A percentile compares a stretch with the other conserved stretches of the same genome.
Conservation (phyloP, 2,113 vertebrate genomes). For the Scolopax mira region DNA sequence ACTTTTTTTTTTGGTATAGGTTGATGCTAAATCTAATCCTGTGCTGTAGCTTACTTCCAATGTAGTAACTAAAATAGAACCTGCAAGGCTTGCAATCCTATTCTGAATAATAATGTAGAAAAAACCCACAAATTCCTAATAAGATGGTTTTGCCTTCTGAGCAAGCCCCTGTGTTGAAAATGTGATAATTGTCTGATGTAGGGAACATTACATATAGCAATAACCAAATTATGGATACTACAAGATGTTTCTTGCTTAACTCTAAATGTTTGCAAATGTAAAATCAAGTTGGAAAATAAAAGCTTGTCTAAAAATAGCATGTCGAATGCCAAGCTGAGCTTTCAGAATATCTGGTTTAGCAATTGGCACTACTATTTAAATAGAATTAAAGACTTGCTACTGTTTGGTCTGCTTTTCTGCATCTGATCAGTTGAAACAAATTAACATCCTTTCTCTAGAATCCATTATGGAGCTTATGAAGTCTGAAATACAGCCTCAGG, state of each 20-base stretch:
- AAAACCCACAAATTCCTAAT: background rate
- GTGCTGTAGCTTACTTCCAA: background rate
- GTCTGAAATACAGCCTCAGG: slow-evolving; percentile 79
- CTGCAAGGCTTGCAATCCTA: background rate
- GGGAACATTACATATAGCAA: background rate
- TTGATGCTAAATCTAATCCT: background rate
- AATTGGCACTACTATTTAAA: background rate
- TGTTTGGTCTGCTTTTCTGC: background rate
- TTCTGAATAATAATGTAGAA: background rate
- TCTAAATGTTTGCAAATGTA: background rate
- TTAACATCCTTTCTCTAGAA: slow-evolving; percentile 66
- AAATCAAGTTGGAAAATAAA: background rate
- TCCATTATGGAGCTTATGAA: slow-evolving; percentile 70
- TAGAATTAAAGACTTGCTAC: background rate
- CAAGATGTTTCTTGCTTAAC: background rate
- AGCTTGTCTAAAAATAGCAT: background rate
- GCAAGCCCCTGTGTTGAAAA: background rate
- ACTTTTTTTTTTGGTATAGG: background rate
- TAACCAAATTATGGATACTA: background rate
- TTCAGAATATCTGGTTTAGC: background rate
- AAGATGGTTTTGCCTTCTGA: background rate
- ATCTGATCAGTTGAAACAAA: slow-evolving; percentile 37
- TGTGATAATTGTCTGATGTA: background rate
- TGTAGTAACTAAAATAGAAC: background rate
- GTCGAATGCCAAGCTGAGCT: background rate